Conservation (phyloP, 2,113 vertebrate species). For the Eira barbara region DNA sequence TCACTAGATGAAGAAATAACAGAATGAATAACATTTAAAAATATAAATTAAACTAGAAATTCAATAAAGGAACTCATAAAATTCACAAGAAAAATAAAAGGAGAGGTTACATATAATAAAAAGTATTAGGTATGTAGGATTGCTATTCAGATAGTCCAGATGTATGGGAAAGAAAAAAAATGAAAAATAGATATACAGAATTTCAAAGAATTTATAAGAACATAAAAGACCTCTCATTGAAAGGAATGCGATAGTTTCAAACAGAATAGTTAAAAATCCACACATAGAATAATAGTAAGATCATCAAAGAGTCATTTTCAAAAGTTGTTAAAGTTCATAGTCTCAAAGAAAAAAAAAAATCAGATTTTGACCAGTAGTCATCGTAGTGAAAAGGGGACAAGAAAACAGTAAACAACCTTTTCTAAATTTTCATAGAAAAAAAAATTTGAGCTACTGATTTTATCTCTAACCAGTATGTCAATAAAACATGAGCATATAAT, state of each 20-base stretch:
- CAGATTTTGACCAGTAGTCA: neutral
- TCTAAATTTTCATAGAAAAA: neutral
- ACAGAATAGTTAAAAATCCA: neutral
- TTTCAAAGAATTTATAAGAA: neutral
- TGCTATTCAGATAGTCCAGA: neutral
- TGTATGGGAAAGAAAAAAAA: neutral
- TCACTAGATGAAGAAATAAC: neutral
- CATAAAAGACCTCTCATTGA: neutral
- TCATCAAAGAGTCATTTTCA: neutral
- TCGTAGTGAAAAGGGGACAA: neutral
- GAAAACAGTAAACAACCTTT: neutral
- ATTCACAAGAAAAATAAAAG: neutral
- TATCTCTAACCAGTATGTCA: neutral
- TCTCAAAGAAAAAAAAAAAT: neutral
- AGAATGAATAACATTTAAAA: neutral
- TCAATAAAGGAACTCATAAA: neutral
- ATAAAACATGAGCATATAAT: neutral
- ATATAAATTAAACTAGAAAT: neutral
- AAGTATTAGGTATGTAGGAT: neutral
- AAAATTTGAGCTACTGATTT: neutral
- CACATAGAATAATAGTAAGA: neutral
- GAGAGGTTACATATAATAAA: neutral
- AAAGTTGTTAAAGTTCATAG: neutral
- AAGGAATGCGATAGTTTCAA: neutral
- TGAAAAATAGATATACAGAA: neutral